Base-by-base conservation (phyloP, 2,113 vertebrate species). In the Euleptes europaea region DNA sequence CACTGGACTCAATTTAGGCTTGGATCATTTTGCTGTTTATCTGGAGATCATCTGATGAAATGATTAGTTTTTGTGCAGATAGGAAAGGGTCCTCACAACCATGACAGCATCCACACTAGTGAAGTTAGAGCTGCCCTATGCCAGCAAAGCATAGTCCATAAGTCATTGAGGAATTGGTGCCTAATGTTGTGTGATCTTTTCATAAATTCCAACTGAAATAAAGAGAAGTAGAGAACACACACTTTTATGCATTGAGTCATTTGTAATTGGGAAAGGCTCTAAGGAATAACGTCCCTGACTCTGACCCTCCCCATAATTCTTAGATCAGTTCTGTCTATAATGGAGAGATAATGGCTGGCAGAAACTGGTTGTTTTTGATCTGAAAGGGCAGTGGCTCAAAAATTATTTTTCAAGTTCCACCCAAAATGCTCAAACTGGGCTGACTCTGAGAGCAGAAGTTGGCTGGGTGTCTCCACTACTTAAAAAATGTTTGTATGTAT, bases 401-500 rank as follows among this genome's bases (percentile, higher is more conserved):
- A 86, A 81, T 92, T 6, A 9, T 72, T 70, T 93, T 92, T 65
- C 51, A 78, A 87, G 86, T 85, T 89, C 88, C 84, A 86, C 81
- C 85, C 88, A 92, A 92, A 93, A 92, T 89, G 83, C 73, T 89
- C 89, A 92, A 84, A 86, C 93, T 93, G 91, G 87, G 84, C 87
- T 85, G 74, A 33, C 33, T 88, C 89, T 85, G 63, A 89, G 86
- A 90, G 14, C 78, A 91, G 72, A 91, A 89, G 82, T 93, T 94
- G 92, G 91, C 90, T 88, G 90, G 31, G 63, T 90, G 86, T 92
- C 91, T 93, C 92, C 17, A 86, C 80, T 90, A 84, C 76, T 88
- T 92, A 89, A 92, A 90, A 92, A 92, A 92, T 81, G 80, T 88
- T 92, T 90, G 90, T 92, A 93, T 93, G 92, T 77, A 70, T 47